Evolutionary conservation across 1,140 invertebrate genomes (phyloP), one percentile per base, ranked within the genome.

Genomic region (Pinna nobilis): DNA sequence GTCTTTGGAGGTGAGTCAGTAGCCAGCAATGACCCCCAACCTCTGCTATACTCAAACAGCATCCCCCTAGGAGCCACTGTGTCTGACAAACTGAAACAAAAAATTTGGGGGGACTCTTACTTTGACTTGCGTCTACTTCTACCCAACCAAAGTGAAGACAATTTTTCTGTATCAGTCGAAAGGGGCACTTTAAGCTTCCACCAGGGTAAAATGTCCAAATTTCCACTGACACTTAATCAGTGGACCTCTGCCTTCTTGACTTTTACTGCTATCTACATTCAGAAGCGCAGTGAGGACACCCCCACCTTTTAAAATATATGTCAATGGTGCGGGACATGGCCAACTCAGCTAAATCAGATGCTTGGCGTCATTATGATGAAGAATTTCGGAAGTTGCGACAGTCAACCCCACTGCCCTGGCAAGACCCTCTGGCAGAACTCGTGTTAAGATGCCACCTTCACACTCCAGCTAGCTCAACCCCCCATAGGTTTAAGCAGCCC

Each of bases 11-110:
- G n/a, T n/a, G n/a, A n/a, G n/a, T n/a, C n/a, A n/a, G n/a, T n/a
- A n/a, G n/a, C n/a, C n/a, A n/a, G n/a, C n/a, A n/a, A n/a, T n/a
- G n/a, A n/a, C n/a, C n/a, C n/a, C n/a, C n/a, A n/a, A n/a, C n/a
- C n/a, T n/a, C n/a, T n/a, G n/a, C n/a, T n/a, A n/a, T n/a, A n/a
- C n/a, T 59, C 55, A 3, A 59, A 59, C 15, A 30, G 35, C 30
- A 59, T 59, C 35, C 55, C 55, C 7, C 32, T 59, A 18, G 55
- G 55, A 32, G 55, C 55, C 55, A 59, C 30, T 59, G 55, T 59
- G 11, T 59, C 55, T 6, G 28, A 30, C 30, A 59, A 30, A 33
- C 5, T 59, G 7, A 59, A 59, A 33, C 55, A 59, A 20, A 59
- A 59, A 59, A 59, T 1, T 59, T 59, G 55, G 55, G 55, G 30